Base-by-base conservation (phyloP, 2,888 invertebrate species). In the Chrysolina haemoptera region DNA sequence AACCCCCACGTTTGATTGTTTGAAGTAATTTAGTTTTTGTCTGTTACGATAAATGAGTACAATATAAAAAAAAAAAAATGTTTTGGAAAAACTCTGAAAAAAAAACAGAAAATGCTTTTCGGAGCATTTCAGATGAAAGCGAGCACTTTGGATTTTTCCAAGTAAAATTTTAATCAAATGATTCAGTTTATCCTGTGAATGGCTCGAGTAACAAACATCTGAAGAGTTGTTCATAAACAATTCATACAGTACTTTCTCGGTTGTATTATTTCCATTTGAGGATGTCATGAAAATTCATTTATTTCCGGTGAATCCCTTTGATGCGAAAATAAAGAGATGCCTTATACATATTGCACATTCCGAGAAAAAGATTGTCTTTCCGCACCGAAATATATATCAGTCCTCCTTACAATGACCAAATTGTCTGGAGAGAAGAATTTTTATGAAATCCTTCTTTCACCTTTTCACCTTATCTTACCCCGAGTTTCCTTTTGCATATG, bases 401-500 rank as follows among this genome's bases (percentile, higher is more conserved):
- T 14, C 53, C 11, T 53, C 18, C 20, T 20, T 6, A 53, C 53
- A 53, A 22, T 53, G 53, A 20, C 53, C 53, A 18, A 53, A 22
- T 14, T 43, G 43, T 43, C 20, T 53, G n/a, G 12, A 20, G 11
- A 12, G 53, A 14, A 53, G 53, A 53, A 53, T 53, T 53, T 53
- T 53, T 20, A 53, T 53, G 53, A 53, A 53, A 53, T 53, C 20
- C 14, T 53, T 5, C 53, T 53, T 53, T 22, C 20, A 53, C 53
- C 20, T 53, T 53, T 20, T 53, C 53, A 12, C 20, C 53, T 53
- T 53, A 12, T 22, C 53, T 53, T 20, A 53, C 53, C 5, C 20
- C 53, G 12, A 18, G 9, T 53, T 20, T 20, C 14, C 20, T 53
- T 53, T 53, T 53, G 53, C 53, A 53, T 53, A 53, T 16, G 10